Evolutionary conservation across 1,140 invertebrate genomes (phyloP), one percentile per base, ranked within the genome.

Genomic region (Drosophila neocordata): DNA sequence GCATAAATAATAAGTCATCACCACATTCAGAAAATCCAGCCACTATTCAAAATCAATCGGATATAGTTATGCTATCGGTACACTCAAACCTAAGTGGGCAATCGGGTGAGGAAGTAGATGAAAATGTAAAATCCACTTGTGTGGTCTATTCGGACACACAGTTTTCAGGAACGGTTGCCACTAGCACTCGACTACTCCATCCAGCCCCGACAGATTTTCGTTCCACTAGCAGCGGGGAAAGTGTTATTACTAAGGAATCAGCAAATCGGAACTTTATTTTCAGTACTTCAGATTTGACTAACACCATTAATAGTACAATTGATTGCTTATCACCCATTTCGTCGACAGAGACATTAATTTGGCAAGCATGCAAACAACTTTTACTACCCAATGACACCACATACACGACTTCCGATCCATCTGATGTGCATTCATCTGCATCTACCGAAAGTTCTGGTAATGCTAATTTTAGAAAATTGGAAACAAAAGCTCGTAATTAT

Each of bases 51-150:
- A 31, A 6, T 31, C 27, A 31, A 4, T 24, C 22, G 22, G 4
- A 24, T 1, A 24, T 0, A 24, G 22, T 24, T 1, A 24, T 24
- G 22, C 2, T 4, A 24, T 24, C 22, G 22, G 2, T 24, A 24
- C 22, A 24, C 22, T 24, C 22, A 31, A 31, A 82, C 52, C 70
- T 82, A 57, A 56, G 70, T 18, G 74, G 75, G 1, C 82, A 85
- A 52, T 78, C 70, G 6, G 57, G 68, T 1, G 37, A 72, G 20
- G 57, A 78, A 22, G 12, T 24, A 11, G 12, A 27, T 27, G 8
- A 5, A 3, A 13, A 20, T 48, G 0, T 0, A 1, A 18, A 11
- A 20, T 48, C 41, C 8, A 48, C 15, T 4, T 48, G 41, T n/a
- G 9, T 48, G 2, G 7, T 48, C 9, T 48, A 48, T 48, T 48